Percentiles rank a stretch among this genome's conserved stretches.
Conservation (phyloP, 35 echinoderm and acorn worm species). For the Chiridota heheva region DNA sequence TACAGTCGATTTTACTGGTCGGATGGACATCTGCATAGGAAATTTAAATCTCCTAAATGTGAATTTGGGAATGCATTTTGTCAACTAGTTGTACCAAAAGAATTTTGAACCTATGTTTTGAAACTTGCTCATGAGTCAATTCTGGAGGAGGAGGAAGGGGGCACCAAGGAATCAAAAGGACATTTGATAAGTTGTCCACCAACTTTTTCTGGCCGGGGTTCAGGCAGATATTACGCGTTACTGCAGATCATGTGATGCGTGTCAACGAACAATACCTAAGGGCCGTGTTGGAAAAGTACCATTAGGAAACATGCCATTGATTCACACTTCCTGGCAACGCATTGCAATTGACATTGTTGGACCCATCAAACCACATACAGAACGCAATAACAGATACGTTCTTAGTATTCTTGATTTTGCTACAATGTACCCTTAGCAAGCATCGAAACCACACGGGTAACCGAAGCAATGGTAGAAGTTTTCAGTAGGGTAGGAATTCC, state of each 20-base stretch:
- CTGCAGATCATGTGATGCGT: conserved; percentile 67
- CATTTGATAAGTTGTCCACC: conserved; percentile 19
- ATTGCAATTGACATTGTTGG: conserved; percentile 23
- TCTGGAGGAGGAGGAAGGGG: conserved; percentile 51
- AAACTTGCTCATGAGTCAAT: conserved; percentile 50
- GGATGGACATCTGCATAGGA: conserved; percentile 2
- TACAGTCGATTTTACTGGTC: not conserved
- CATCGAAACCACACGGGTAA: conserved; percentile 43
- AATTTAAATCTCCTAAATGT: conserved; percentile 23
- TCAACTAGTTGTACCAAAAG: conserved; percentile 21
- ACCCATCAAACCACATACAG: not conserved
- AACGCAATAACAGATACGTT: conserved; percentile 1
- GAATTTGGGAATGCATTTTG: conserved; percentile 1
- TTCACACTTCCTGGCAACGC: conserved; percentile 33
- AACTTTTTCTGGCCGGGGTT: conserved; percentile 67
- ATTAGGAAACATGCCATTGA: conserved; percentile 57
- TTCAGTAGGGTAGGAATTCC: conserved; percentile 36
- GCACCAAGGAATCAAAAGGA: conserved; percentile 51
- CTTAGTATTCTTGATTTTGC: conserved; percentile 25
- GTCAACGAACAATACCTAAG: conserved; percentile 50
- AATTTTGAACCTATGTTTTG: conserved; percentile 46
- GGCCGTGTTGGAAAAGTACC: conserved; percentile 46
- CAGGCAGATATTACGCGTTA: conserved; percentile 19
- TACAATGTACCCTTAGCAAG: conserved; percentile 37
- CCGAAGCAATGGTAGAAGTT: conserved; percentile 56